A percentile compares a stretch with the other conserved stretches of the same genome.
These are phyloP conservation scores for Patiria miniata DNA, from an alignment of 35 echinoderm and acorn worm species.

Conservation along the genomic window DNA sequence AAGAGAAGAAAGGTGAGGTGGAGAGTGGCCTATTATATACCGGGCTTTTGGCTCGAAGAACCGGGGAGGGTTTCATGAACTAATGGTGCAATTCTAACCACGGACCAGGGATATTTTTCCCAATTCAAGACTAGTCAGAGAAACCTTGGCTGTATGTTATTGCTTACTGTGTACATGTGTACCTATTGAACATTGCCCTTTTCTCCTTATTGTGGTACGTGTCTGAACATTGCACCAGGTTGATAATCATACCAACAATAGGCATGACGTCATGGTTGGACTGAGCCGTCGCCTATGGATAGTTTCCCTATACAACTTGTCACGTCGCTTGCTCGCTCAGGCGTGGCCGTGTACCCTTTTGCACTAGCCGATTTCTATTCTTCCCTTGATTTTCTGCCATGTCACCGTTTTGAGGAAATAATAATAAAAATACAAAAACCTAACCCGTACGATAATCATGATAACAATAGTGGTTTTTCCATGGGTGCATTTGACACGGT, in stretches of 20 bases:
- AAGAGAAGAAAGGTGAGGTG: too few species aligned
- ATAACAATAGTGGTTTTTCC: constrained; percentile 2
- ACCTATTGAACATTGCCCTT: constrained; percentile 12
- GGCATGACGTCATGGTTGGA: background rate
- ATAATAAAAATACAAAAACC: background rate
- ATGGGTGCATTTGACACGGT: background rate
- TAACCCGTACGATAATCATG: background rate
- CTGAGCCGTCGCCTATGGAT: background rate
- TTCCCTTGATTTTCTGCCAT: background rate
- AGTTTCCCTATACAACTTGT: background rate
- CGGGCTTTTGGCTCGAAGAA: too few species aligned
- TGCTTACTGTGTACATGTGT: background rate
- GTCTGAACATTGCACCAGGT: background rate
- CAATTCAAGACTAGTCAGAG: too few species aligned
- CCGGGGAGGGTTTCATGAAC: too few species aligned
- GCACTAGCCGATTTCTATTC: too few species aligned
- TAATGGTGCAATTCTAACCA: too few species aligned
- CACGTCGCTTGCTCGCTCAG: constrained; percentile 17
- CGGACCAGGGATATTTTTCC: too few species aligned
- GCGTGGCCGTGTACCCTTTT: background rate
- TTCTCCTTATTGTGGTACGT: background rate
- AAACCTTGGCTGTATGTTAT: too few species aligned
- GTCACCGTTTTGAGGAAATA: constrained; percentile 3
- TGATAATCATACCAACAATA: constrained; percentile 17
- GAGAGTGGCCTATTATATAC: too few species aligned